Evolutionary conservation across 2,797 vertebrate species (phyloP).

Genomic region (Lepilemur septentrionalis): DNA sequence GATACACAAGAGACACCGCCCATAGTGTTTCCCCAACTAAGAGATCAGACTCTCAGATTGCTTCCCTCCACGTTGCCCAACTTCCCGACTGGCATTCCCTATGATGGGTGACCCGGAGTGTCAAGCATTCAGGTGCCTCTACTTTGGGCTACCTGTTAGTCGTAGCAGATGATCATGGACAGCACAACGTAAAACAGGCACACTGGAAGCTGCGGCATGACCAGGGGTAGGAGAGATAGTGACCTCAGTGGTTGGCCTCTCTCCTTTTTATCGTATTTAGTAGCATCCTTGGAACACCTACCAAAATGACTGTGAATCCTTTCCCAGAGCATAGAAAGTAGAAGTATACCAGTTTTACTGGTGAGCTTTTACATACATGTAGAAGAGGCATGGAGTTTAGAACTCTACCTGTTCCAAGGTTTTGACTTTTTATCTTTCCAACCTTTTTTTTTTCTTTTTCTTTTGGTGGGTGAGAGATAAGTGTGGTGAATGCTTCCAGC

Average conservation of each 20-base stretch:
- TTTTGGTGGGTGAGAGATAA: neutral
- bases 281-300: neutral
- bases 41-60: neutral
- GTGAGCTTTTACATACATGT: neutral
- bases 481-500: neutral
- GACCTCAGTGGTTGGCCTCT: neutral
- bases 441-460: neutral
- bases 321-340: neutral
- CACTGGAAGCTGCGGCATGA: neutral
- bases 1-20: fast-evolving
- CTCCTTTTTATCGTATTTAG: neutral
- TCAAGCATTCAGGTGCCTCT: neutral
- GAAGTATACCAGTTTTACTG: neutral
- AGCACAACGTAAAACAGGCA: neutral
- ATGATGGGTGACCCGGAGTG: too few species aligned
- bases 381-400: neutral
- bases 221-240: neutral
- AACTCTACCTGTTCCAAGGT: neutral
- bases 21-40: neutral
- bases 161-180: neutral
- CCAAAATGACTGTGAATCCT: neutral
- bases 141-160: neutral
- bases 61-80: fast-evolving
- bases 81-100: neutral
- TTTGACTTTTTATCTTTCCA: neutral